Percentiles rank a stretch among this genome's conserved stretches.
Conservation (phyloP, 2,113 vertebrate species). For the Laterallus jamaicensis region DNA sequence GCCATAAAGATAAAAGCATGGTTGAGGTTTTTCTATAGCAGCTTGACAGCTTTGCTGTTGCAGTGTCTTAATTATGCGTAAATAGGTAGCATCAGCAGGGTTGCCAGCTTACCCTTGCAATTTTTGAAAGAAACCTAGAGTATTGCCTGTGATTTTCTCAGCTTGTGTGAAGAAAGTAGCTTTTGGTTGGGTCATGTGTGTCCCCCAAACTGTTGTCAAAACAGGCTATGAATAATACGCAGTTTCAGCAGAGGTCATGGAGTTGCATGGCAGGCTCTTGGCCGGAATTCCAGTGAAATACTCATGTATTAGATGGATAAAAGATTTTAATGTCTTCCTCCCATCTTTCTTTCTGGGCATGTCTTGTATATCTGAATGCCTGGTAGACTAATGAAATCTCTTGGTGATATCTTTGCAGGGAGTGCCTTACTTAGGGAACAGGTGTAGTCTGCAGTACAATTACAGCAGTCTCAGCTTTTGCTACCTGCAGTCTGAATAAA, state of each 20-base stretch:
- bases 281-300: background rate
- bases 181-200: background rate
- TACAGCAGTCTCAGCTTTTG: constrained; percentile 55
- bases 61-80: background rate
- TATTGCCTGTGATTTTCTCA: background rate
- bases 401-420: constrained; percentile 54
- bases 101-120: background rate
- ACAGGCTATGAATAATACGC: background rate
- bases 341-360: constrained; percentile 25
- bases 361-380: constrained; percentile 17
- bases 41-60: background rate
- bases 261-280: background rate
- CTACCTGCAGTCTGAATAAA: constrained; percentile 55
- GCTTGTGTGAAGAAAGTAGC: background rate
- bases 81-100: background rate
- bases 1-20: background rate
- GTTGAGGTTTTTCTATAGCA: background rate
- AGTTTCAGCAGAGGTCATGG: background rate
- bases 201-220: background rate
- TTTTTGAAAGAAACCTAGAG: background rate
- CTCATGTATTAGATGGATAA: background rate
- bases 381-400: constrained; percentile 55
- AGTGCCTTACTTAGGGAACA: constrained; percentile 56
- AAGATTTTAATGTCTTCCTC: background rate
- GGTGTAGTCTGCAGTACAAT: constrained; percentile 47